Conservation (phyloP, 2,113 vertebrate genomes). For the Astatotilapia flaviijosephi region DNA sequence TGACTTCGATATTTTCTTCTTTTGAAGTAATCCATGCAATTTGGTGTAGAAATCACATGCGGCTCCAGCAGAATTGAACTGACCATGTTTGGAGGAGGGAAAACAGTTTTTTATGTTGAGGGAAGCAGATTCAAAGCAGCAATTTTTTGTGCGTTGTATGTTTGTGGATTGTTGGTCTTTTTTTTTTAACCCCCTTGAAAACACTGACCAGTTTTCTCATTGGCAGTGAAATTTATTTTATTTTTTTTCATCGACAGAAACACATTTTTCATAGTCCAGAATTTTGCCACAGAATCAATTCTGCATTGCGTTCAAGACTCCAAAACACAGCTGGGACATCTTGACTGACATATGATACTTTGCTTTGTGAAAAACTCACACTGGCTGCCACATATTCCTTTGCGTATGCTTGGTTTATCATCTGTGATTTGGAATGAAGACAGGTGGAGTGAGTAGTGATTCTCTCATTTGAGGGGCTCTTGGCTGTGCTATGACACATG, state of each 20-base stretch:
- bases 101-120: not conserved
- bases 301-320: not conserved
- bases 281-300: conserved; percentile 14
- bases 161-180: not conserved
- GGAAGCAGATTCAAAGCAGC: not conserved
- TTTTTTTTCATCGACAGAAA: not conserved
- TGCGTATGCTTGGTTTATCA: conserved; percentile 26
- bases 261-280: not conserved
- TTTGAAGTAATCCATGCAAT: not conserved
- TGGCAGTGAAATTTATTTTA: not conserved
- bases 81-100: not conserved
- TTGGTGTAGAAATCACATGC: not conserved
- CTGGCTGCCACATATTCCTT: conserved; percentile 1
- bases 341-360: conserved; percentile 11
- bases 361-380: not conserved
- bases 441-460: conserved; percentile 32
- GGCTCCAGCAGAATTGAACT: not conserved
- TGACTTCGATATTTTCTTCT: not conserved
- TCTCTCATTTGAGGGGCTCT: conserved; percentile 52
- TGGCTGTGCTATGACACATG: conserved; percentile 51
- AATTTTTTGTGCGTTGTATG: not conserved
- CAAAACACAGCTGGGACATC: conserved; percentile 7
- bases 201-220: not conserved
- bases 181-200: not conserved
- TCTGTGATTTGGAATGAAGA: conserved; percentile 32